Percentiles rank a stretch among this genome's conserved stretches.
Evolutionary conservation across 2,888 invertebrate species (phyloP).

Genomic region (Marasmarcha lunaedactyla): DNA sequence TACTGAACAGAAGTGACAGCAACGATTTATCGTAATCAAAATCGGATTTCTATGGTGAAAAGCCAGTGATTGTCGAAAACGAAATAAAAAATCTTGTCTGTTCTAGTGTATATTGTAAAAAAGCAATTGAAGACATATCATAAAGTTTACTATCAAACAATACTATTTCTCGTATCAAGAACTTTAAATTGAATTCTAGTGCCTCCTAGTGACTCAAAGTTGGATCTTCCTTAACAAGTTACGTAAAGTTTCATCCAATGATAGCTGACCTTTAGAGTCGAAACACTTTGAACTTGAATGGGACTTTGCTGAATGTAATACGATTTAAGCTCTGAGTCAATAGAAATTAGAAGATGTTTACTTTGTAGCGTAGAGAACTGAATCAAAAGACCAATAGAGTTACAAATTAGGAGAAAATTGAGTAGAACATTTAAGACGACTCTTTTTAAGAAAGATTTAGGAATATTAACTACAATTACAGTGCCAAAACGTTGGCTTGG

Average conservation of each 20-base stretch:
- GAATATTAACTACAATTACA: not conserved
- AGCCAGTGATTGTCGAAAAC: not conserved
- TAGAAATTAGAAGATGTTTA: too few species aligned
- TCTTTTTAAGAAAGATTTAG: not conserved
- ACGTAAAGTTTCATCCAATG: not conserved
- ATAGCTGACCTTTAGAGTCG: not conserved
- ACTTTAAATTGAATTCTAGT: not conserved
- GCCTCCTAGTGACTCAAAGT: not conserved
- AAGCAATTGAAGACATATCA: not conserved
- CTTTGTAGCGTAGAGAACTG: too few species aligned
- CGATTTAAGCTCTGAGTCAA: too few species aligned
- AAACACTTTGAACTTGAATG: not conserved
- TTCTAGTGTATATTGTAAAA: not conserved
- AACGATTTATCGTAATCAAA: not conserved
- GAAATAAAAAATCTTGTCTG: not conserved
- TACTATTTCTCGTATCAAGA: not conserved
- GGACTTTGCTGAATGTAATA: not conserved
- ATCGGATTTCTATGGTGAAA: not conserved
- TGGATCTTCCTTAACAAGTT: not conserved
- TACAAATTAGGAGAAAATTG: too few species aligned
- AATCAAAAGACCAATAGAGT: too few species aligned
- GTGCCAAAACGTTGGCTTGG: too few species aligned
- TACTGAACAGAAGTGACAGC: not conserved
- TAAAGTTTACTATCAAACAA: not conserved
- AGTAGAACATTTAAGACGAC: not conserved